Conservation (phyloP, 2,888 invertebrate genomes). For the Boloria selene region DNA sequence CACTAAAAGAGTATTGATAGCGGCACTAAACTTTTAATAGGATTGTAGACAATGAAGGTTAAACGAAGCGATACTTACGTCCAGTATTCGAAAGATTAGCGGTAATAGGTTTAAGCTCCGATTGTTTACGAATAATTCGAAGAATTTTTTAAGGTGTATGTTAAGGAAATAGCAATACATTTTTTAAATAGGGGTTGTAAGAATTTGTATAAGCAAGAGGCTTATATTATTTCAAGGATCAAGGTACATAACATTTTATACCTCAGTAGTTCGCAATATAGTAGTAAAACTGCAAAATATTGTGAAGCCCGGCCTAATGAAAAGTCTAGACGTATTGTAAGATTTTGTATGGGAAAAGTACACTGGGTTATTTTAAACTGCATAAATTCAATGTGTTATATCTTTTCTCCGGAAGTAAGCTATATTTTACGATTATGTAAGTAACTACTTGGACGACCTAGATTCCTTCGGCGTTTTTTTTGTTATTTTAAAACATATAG, state of each 20-base stretch:
- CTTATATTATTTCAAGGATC: slow-evolving; percentile 5
- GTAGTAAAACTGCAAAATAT: slow-evolving; percentile 23
- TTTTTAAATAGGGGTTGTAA: slow-evolving; percentile 2
- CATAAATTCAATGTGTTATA: not conserved
- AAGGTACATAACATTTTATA: slow-evolving; percentile 9
- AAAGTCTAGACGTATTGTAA: slow-evolving; percentile 64
- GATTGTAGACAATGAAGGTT: slow-evolving; percentile 28
- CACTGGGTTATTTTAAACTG: slow-evolving; percentile 1
- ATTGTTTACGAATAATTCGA: slow-evolving; percentile 15
- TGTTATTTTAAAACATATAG: too few species aligned
- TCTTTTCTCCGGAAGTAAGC: too few species aligned
- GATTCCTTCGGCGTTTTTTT: too few species aligned
- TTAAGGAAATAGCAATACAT: not conserved
- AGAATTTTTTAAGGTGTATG: slow-evolving; percentile 2
- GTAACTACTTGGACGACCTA: too few species aligned
- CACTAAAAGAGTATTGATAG: slow-evolving; percentile 22
- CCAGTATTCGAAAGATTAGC: slow-evolving; percentile 27
- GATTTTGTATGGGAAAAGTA: slow-evolving; percentile 24
- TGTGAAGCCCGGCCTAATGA: slow-evolving; percentile 48
- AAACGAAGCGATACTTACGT: slow-evolving; percentile 27
- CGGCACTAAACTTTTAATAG: slow-evolving; percentile 26
- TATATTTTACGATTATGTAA: too few species aligned
- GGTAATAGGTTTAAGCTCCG: slow-evolving; percentile 26
- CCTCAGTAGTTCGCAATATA: slow-evolving; percentile 6
- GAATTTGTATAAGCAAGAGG: slow-evolving; percentile 1